These are phyloP conservation scores for Argyresthia goedartella DNA, from an alignment of 2,888 invertebrate species.

Conservation along the genomic window DNA sequence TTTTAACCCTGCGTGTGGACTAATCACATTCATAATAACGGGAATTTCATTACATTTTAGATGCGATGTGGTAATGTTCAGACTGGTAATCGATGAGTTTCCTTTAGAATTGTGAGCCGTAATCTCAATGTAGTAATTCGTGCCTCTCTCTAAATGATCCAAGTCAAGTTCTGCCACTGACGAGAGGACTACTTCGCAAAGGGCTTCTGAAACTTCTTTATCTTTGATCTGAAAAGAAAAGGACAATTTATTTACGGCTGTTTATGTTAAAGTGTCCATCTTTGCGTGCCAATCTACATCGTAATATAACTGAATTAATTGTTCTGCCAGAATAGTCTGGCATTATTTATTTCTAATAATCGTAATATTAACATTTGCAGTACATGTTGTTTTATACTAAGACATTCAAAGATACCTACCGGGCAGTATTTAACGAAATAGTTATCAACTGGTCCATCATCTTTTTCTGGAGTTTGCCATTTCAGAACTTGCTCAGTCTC, in stretches of 20 bases:
- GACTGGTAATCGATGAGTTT: constrained; percentile 30
- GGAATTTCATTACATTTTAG: neutral
- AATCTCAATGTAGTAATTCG: constrained; percentile 41
- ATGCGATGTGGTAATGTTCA: constrained; percentile 13
- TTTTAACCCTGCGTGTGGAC: too few relatives aligned
- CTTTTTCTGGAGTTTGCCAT: constrained; percentile 39
- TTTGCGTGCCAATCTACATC: too few relatives aligned
- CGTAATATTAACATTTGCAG: too few relatives aligned
- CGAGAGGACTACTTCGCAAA: constrained; percentile 6
- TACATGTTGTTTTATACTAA: too few relatives aligned
- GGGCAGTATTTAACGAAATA: constrained; percentile 41
- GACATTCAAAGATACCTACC: too few relatives aligned
- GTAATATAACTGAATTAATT: too few relatives aligned
- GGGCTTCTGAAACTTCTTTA: constrained; percentile 1
- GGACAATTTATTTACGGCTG: too few relatives aligned
- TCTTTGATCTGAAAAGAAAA: constrained; percentile 6
- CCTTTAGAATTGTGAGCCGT: constrained; percentile 47
- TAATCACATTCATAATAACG: too few relatives aligned
- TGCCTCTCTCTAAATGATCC: constrained; percentile 20
- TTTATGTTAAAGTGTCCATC: too few relatives aligned
- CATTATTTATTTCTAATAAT: too few relatives aligned
- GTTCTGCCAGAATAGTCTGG: too few relatives aligned
- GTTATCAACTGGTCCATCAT: constrained; percentile 37
- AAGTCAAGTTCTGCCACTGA: constrained; percentile 3
- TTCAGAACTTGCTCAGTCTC: constrained; percentile 23